Evolutionary conservation across 2,888 invertebrate genomes (phyloP).

Genomic region (Tipula vernalis): DNA sequence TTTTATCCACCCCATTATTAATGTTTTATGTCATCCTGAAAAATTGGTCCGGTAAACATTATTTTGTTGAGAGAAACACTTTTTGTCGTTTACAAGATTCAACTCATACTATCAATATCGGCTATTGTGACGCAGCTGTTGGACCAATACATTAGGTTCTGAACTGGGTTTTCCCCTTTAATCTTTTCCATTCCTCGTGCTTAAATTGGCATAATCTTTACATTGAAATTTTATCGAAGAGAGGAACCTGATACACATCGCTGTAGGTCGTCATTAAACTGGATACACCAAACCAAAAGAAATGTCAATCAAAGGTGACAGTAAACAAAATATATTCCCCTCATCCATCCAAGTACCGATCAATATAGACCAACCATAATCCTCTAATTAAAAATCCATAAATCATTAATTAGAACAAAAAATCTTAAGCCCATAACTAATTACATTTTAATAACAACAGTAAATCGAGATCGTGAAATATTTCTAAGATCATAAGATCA

Average conservation of each 20-base stretch:
- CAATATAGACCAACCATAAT: neutral
- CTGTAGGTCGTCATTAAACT: neutral
- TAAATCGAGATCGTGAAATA: neutral
- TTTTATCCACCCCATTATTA: no score
- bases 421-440: neutral
- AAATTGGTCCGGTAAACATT: no score
- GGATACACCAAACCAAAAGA: neutral
- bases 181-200: no score
- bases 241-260: neutral
- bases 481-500: neutral
- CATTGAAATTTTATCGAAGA: no score
- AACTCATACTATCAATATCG: no score
- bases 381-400: neutral
- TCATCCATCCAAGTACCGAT: neutral
- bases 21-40: no score
- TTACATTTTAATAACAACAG: neutral
- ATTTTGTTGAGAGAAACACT: no score
- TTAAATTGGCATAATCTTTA: no score
- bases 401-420: neutral
- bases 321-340: neutral
- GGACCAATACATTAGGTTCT: no score
- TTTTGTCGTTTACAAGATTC: no score
- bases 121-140: no score
- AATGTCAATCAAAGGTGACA: neutral
- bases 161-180: no score